Base-by-base conservation (phyloP, 2,113 vertebrate genomes). In the Arizona elegans region DNA sequence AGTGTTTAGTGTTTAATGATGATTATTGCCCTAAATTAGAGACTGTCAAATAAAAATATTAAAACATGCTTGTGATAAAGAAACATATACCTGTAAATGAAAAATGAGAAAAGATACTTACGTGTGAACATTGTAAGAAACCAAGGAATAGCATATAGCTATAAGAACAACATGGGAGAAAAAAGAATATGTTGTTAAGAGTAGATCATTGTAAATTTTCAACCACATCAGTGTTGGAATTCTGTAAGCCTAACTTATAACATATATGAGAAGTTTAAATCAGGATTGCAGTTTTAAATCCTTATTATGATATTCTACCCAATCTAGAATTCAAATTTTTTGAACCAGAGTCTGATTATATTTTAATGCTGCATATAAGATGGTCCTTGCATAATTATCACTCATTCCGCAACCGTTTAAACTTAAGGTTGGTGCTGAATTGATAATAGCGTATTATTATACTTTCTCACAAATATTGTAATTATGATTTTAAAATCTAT, bases 51-150 rank as follows among this genome's bases (percentile, higher is more conserved):
- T 24, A 47, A 59, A 87, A 88, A 93, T 43, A 17, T 21, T 23
- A 54, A 93, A 55, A 19, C 1, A 24, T 24, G 5, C 23, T 24
- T 54, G 23, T 10, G 23, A 89, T 52, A 5, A 87, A 53, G 23
- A 81, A 75, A 38, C 8, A 3, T 52, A 59, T 21, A 7, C 8
- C 10, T 47, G 21, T 53, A 38, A 23, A 86, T 19, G n/a, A 70
- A 56, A 53, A 62, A 33, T 47, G 29, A 86, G 4, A 90, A 90
- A 92, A 56, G 87, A 23, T 97, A 99, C 99, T 99, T 97, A 99
- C 99, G 99, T 96, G 99, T 99, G 96, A 99, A 99, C 99, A 99
- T 99, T 15, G 99, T 99, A 88, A 99, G 98, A 97, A 99, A 99
- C 99, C 99, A 99, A 38, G 99, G 99, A 95, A 99, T 99, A 1